A percentile compares a stretch with the other conserved stretches of the same genome.
phyloP scores from a whole-genome alignment of 2,113 vertebrate genomes.

The Myrmophylax atrothorax region DNA sequence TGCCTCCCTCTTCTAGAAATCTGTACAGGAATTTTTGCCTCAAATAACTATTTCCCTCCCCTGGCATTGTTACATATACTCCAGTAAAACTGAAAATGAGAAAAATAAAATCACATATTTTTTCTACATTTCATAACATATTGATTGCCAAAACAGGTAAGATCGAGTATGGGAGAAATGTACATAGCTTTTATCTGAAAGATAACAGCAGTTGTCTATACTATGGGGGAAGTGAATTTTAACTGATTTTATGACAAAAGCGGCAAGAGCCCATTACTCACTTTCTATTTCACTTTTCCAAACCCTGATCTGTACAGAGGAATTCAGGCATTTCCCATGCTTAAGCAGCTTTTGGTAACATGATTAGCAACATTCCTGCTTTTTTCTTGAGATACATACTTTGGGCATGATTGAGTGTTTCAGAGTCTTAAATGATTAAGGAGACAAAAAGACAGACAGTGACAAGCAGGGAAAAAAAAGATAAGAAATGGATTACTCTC shows the following conservation, averaged over 20 bases:
- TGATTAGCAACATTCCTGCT: neutral
- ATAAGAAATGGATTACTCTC: conserved; percentile 69
- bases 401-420: conserved; percentile 10
- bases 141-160: neutral
- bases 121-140: neutral
- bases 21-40: neutral
- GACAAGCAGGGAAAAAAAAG: conserved; percentile 22
- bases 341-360: conserved; percentile 24
- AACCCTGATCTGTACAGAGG: neutral
- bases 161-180: neutral
- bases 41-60: rapidly evolving
- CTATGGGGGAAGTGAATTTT: neutral
- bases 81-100: neutral
- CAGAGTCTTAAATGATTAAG: conserved; percentile 33
- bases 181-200: neutral
- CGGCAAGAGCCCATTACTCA: neutral
- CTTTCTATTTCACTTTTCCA: neutral
- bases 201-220: neutral
- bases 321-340: neutral
- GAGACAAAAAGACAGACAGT: conserved; percentile 39
- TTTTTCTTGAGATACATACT: neutral
- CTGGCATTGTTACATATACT: neutral
- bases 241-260: neutral
- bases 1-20: neutral
- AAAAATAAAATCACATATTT: neutral